These are phyloP conservation scores for Acomys russatus DNA, from an alignment of 2,797 vertebrate species.

Conservation along the genomic window DNA sequence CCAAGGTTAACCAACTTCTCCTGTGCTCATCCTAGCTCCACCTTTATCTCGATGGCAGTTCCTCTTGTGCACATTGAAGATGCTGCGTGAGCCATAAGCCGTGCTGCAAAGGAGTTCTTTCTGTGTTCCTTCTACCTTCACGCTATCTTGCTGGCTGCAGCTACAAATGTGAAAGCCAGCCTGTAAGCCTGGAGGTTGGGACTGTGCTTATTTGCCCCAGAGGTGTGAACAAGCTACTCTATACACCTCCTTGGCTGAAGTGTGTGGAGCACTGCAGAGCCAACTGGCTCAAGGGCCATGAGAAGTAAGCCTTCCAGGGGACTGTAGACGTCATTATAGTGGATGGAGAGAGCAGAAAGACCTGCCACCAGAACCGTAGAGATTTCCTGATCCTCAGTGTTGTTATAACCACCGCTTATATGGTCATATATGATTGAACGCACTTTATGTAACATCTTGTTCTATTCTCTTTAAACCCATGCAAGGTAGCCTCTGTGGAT, in stretches of 20 bases:
- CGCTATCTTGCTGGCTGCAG: constrained; percentile 53
- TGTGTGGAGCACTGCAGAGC: background rate
- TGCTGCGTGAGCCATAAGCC: background rate
- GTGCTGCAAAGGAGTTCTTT: background rate
- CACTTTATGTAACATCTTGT: background rate
- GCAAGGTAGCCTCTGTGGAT: background rate
- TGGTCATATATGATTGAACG: background rate
- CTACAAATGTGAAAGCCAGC: constrained; percentile 25
- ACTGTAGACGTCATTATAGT: background rate
- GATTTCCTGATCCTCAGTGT: background rate
- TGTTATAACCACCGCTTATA: background rate
- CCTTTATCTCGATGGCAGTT: constrained; percentile 49
- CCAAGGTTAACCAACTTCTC: background rate
- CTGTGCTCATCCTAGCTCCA: constrained; percentile 27
- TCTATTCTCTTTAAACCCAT: background rate
- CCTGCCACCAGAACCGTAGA: background rate
- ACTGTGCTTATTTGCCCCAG: background rate
- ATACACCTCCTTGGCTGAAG: background rate
- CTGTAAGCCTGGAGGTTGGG: background rate
- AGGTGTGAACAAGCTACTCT: background rate
- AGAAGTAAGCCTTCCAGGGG: background rate
- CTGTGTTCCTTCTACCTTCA: constrained; percentile 21
- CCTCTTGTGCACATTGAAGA: background rate
- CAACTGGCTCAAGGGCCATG: background rate
- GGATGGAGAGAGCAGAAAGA: background rate